phyloP scores from a whole-genome alignment of 2,888 invertebrate species.

The Drosophila nr. perissopoda region DNA sequence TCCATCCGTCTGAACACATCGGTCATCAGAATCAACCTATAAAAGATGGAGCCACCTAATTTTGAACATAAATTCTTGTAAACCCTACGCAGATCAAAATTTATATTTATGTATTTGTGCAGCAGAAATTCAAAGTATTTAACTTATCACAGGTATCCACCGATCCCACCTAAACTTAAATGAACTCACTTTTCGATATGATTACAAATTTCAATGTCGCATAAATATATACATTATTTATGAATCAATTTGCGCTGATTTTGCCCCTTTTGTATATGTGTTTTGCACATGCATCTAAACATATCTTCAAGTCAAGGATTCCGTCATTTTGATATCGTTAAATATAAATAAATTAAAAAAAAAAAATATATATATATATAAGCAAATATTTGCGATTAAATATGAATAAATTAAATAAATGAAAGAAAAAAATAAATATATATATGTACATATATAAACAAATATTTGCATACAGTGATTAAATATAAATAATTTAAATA shows the following conservation, averaged over 20 bases:
- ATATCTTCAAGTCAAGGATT: neutral
- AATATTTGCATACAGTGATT: too few relatives aligned
- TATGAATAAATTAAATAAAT: too few relatives aligned
- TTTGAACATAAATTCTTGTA: neutral
- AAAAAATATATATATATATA: too few relatives aligned
- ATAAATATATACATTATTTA: neutral
- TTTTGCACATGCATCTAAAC: accelerated
- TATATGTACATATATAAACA: too few relatives aligned
- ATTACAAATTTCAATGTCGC: neutral
- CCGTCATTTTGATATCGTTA: too few relatives aligned
- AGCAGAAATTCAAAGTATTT: neutral
- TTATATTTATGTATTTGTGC: neutral
- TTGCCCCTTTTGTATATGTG: neutral
- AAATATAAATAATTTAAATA: too few relatives aligned
- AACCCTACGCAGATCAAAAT: neutral
- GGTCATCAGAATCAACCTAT: neutral
- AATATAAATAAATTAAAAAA: too few relatives aligned
- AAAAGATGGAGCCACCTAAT: neutral
- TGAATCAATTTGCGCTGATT: neutral
- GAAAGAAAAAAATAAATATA: too few relatives aligned
- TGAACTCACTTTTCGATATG: neutral
- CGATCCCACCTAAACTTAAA: neutral
- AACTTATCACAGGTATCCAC: neutral
- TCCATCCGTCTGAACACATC: neutral
- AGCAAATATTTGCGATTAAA: too few relatives aligned